Evolutionary conservation across 2,113 vertebrate genomes (phyloP).

Genomic region (Calidris pygmaea): DNA sequence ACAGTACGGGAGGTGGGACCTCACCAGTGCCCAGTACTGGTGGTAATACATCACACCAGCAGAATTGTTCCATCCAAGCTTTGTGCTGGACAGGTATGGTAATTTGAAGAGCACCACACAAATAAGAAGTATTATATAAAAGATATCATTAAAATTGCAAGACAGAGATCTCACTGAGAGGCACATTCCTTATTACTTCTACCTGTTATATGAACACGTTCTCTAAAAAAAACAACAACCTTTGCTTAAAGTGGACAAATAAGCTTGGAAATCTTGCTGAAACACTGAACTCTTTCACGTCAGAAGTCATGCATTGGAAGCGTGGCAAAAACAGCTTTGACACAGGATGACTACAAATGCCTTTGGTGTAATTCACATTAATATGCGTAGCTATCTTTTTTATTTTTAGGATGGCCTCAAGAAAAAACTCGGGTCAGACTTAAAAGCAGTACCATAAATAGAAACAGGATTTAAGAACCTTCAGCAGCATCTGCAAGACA

Average conservation of each 20-base stretch:
- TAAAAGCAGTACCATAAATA: constrained; percentile 67
- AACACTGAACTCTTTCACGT: background rate
- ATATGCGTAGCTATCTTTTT: constrained; percentile 28
- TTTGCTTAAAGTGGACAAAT: background rate
- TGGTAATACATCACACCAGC: background rate
- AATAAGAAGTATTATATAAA: background rate
- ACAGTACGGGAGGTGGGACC: no score
- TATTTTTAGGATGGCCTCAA: constrained; percentile 69
- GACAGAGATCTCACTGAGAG: background rate
- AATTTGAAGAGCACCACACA: background rate
- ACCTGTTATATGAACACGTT: background rate
- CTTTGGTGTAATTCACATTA: constrained; percentile 57
- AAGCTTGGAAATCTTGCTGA: background rate
- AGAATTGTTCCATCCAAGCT: background rate
- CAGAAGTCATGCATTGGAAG: background rate
- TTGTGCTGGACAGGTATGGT: background rate
- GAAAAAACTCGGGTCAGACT: constrained; percentile 57
- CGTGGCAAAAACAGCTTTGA: background rate
- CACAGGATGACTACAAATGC: constrained; percentile 4
- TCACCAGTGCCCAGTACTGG: background rate
- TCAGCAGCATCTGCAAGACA: constrained; percentile 56
- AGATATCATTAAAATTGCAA: background rate
- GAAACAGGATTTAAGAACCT: constrained; percentile 57
- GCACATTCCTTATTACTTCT: background rate
- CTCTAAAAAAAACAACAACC: background rate